Evolutionary conservation across 2,888 invertebrate species (phyloP).

Genomic region (Nasonovia ribisnigri): DNA sequence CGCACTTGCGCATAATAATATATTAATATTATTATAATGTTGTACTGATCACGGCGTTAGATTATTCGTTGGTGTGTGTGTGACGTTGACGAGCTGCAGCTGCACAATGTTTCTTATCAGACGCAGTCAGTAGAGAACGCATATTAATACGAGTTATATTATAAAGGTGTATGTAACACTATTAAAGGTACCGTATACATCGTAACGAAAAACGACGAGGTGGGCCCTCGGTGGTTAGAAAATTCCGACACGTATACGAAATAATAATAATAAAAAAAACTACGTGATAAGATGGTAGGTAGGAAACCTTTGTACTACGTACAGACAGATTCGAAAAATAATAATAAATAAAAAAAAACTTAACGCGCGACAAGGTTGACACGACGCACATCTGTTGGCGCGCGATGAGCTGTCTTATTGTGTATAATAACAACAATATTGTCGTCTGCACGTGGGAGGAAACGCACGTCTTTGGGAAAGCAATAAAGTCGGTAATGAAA

Average conservation of each 20-base stretch:
- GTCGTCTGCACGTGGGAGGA: slow-evolving; percentile 41
- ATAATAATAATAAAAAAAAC: background rate
- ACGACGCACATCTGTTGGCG: slow-evolving; percentile 6
- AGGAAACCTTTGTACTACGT: background rate
- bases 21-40: background rate
- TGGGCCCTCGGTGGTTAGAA: background rate
- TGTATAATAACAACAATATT: background rate
- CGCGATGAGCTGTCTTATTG: slow-evolving; percentile 1
- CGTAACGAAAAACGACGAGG: slow-evolving; percentile 23
- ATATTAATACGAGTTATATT: background rate
- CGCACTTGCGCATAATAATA: background rate
- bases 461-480: background rate
- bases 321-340: slow-evolving; percentile 4
- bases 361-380: slow-evolving; percentile 12
- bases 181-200: background rate
- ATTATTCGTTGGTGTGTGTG: background rate
- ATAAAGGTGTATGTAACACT: background rate
- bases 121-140: background rate
- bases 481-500: background rate
- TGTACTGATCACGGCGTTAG: background rate
- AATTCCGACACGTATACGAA: slow-evolving; percentile 26
- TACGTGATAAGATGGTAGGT: background rate
- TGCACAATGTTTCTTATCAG: background rate
- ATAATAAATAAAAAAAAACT: slow-evolving; percentile 22
- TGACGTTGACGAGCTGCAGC: no score